Evolutionary conservation across 2,888 invertebrate genomes (phyloP).

Genomic region (Sympetrum striolatum): DNA sequence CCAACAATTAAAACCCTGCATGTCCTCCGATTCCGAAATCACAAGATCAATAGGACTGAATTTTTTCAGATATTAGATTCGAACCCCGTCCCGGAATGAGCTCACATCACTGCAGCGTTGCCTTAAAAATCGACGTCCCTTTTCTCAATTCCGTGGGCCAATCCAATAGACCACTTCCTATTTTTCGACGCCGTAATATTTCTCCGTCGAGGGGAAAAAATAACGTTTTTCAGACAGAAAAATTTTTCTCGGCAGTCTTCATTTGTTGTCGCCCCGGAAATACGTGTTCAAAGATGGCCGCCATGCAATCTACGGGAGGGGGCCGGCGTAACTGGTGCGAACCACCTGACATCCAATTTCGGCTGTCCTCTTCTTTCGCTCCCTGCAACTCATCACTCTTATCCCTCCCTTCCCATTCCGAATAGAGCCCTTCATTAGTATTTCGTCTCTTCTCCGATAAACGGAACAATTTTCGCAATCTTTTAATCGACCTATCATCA

Average conservation of each 20-base stretch:
- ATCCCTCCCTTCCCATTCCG: neutral
- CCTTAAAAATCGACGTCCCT: no score
- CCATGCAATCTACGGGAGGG: neutral
- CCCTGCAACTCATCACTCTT: neutral
- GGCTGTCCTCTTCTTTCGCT: neutral
- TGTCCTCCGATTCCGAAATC: no score
- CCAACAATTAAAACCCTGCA: no score
- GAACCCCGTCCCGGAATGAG: no score
- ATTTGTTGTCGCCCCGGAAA: constrained; percentile 10
- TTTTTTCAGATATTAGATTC: no score
- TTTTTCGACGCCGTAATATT: neutral
- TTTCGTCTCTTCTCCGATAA: neutral
- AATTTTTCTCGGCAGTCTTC: neutral
- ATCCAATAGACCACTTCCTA: neutral
- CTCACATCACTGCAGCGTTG: no score
- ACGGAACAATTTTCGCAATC: neutral
- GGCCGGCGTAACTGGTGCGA: constrained; percentile 26
- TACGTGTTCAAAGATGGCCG: constrained; percentile 31
- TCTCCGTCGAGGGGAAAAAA: neutral
- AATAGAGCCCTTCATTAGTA: constrained; percentile 15
- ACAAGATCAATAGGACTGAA: no score
- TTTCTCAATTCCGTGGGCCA: neutral
- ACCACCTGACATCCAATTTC: constrained; percentile 43
- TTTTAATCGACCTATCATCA: neutral
- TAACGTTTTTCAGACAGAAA: neutral